phyloP scores from a whole-genome alignment of 2,113 vertebrate genomes.

The Cheirogaleus medius region DNA sequence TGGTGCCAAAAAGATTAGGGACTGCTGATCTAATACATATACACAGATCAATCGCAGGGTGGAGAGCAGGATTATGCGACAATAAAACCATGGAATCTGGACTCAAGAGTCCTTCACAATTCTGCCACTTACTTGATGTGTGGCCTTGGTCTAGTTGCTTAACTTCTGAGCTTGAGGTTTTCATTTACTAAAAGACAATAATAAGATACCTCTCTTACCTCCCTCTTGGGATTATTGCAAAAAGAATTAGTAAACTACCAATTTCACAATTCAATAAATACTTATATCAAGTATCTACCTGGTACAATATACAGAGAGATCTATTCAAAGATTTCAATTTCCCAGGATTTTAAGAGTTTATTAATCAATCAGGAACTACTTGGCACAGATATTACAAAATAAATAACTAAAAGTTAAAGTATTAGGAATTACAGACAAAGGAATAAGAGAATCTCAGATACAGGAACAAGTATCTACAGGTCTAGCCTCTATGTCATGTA shows the following conservation, averaged over 20 bases:
- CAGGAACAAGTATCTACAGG: neutral
- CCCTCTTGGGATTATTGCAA: neutral
- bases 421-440: neutral
- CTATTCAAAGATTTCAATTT: neutral
- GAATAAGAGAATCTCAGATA: neutral
- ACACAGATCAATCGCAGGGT: neutral
- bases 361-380: neutral
- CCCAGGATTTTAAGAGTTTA: neutral
- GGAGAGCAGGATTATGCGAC: neutral
- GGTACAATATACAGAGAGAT: neutral
- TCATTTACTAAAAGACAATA: neutral
- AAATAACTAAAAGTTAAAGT: neutral
- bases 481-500: neutral
- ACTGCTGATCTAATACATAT: too few relatives aligned
- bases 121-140: neutral
- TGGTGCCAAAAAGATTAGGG: too few relatives aligned
- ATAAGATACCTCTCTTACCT: neutral
- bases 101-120: neutral
- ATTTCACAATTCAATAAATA: conserved; percentile 4
- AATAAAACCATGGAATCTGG: neutral
- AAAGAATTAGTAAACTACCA: neutral
- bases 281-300: neutral
- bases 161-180: neutral
- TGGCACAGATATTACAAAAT: neutral
- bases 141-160: neutral